Base-by-base conservation (phyloP, 2,888 invertebrate genomes). In the Petrolisthes cinctipes region DNA sequence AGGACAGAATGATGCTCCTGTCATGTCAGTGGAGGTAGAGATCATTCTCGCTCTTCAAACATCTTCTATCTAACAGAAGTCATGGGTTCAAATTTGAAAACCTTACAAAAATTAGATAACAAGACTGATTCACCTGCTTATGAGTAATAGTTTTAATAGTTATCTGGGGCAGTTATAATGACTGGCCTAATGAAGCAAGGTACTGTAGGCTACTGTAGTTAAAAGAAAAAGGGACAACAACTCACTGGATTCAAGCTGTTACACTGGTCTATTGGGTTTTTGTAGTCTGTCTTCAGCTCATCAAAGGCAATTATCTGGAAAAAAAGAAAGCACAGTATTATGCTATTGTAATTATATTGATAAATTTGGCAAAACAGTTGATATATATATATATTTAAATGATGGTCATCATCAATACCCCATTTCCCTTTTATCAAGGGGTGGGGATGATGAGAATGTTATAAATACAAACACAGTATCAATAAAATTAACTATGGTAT, bases 201-300 rank as follows among this genome's bases (percentile, higher is more conserved):
- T n/a, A 14, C 66, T 14, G 66, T n/a, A 66, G n/a, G 66, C 66
- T 66, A 66, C 66, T 9, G 20, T 23, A 71, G 9, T 71, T 3
- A 71, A 71, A n/a, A 71, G 20, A 71, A 71, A 14, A 7, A 7
- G 23, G 23, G n/a, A 37, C 37, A 37, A 4, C 54, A 92, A 95
- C 96, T 95, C 94, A 99, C 99, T 57, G 99, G 99, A 94, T 99
- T 99, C 89, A 99, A 94, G 92, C 97, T 98, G 93, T 97, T 97
- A 93, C 99, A 99, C 93, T 99, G 99, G 93, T 99, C 99, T 92
- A 99, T 99, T 54, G 99, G 99, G 94, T 99, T 99, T 94, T 99
- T 99, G 93, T 99, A 99, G 92, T 99, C 99, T 57, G 99, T 99
- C 94, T 98, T 99, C 91, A 99, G 94, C 94, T 99, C 99, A 94